Conservation (phyloP, 2,797 vertebrate genomes). For the Sylvia borin region DNA sequence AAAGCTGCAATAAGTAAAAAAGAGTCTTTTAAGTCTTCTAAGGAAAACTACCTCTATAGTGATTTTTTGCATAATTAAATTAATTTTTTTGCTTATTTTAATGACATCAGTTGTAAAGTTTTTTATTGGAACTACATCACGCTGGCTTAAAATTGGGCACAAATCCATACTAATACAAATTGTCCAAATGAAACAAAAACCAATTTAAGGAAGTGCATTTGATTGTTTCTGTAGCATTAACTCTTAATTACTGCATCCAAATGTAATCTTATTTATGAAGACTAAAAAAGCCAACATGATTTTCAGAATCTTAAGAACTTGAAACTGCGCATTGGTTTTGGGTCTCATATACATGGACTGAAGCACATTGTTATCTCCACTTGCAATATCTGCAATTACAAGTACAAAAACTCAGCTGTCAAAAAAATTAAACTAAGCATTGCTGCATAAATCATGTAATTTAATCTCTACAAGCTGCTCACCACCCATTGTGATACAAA, state of each 20-base stretch:
- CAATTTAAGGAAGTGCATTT: not conserved
- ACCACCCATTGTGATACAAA: not conserved
- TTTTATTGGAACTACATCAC: not conserved
- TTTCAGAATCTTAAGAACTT: not conserved
- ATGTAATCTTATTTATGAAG: not conserved
- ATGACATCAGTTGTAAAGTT: not conserved
- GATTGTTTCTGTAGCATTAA: not conserved
- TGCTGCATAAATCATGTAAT: slow-evolving; percentile 29
- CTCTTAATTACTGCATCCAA: not conserved
- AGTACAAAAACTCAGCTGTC: slow-evolving; percentile 15
- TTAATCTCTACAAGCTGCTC: slow-evolving; percentile 65
- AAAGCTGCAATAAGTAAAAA: not conserved
- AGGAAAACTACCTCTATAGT: not conserved
- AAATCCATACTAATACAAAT: not conserved
- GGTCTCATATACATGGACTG: not conserved
- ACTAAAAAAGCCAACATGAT: not conserved
- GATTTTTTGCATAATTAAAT: not conserved
- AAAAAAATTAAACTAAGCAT: slow-evolving; percentile 44
- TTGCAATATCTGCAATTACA: slow-evolving; percentile 23
- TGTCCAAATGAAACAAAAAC: not conserved
- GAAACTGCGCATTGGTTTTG: not conserved
- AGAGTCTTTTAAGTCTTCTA: not conserved
- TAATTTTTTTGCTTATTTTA: not conserved
- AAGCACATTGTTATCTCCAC: not conserved
- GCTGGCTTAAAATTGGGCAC: not conserved